Percentiles rank a stretch among this genome's conserved stretches.
These are phyloP conservation scores for Nephrotoma flavescens DNA, from an alignment of 2,888 invertebrate species.

Conservation along the genomic window DNA sequence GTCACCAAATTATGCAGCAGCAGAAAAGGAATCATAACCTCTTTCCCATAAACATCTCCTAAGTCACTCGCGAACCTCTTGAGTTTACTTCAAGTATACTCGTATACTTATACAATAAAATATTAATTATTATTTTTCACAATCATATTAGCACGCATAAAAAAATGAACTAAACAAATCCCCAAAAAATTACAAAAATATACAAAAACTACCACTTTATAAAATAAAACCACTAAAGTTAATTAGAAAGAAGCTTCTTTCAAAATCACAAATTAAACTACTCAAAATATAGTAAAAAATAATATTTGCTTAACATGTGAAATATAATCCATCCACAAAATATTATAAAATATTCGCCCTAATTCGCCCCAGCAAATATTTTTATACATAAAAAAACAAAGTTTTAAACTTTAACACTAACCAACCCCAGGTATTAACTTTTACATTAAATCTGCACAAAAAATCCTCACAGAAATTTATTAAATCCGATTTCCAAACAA, in stretches of 20 bases:
- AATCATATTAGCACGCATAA: too few relatives aligned
- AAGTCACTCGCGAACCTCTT: too few relatives aligned
- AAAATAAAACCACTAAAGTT: neutral
- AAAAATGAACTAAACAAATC: neutral
- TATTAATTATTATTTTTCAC: too few relatives aligned
- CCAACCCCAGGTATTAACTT: neutral
- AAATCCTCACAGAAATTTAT: neutral
- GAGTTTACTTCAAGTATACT: too few relatives aligned
- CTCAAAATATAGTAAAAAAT: neutral
- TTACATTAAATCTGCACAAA: neutral
- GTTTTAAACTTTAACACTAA: neutral
- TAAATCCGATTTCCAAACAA: neutral
- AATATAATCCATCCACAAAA: neutral
- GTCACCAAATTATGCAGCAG: too few relatives aligned
- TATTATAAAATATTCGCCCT: neutral
- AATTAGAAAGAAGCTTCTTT: neutral
- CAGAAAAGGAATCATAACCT: too few relatives aligned
- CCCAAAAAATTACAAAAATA: neutral
- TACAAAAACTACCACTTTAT: neutral
- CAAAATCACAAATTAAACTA: neutral
- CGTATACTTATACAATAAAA: too few relatives aligned
- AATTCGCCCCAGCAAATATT: neutral
- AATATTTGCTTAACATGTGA: neutral
- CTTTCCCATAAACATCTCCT: too few relatives aligned
- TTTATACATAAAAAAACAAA: neutral